Conservation (phyloP, 2,113 vertebrate genomes). For the Trichomycterus rosablanca region DNA sequence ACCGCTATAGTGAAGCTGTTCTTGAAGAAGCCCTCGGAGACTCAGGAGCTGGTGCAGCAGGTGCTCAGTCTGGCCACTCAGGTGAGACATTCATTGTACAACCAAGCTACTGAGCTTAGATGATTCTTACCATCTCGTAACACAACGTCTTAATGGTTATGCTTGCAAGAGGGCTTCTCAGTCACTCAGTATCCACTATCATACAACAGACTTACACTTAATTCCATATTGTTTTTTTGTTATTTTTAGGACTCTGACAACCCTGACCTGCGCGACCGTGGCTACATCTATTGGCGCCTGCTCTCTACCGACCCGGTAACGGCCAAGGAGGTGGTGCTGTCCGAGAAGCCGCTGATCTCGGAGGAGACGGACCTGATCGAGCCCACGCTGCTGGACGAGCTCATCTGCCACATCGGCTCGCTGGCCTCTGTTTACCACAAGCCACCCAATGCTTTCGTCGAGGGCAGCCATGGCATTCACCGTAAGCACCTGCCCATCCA, state of each 20-base stretch:
- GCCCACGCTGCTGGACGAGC: constrained; percentile 90
- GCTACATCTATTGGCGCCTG: constrained; percentile 98
- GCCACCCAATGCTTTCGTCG: constrained; percentile 95
- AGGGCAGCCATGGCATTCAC: constrained; percentile 95
- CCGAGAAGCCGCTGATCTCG: constrained; percentile 94
- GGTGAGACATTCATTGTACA: constrained; percentile 62
- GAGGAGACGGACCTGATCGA: constrained; percentile 97
- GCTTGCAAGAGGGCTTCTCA: too few relatives aligned
- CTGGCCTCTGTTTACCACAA: constrained; percentile 97
- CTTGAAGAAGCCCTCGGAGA: constrained; percentile 94
- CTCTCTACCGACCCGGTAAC: constrained; percentile 96
- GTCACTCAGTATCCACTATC: too few relatives aligned
- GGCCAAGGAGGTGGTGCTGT: constrained; percentile 94
- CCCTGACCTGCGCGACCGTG: constrained; percentile 94
- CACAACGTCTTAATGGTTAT: too few relatives aligned
- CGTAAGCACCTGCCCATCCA: constrained; percentile 96
- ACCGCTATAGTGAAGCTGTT: constrained; percentile 96
- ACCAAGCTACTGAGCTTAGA: too few relatives aligned
- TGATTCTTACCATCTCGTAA: too few relatives aligned
- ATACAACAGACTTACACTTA: too few relatives aligned
- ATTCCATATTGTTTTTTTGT: background rate
- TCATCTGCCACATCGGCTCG: constrained; percentile 96
- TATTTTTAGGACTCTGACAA: constrained; percentile 90
- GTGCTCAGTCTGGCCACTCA: constrained; percentile 95
- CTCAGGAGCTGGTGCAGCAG: constrained; percentile 93